Base-by-base conservation (phyloP, 2,113 vertebrate species). In the Parotia lawesii region DNA sequence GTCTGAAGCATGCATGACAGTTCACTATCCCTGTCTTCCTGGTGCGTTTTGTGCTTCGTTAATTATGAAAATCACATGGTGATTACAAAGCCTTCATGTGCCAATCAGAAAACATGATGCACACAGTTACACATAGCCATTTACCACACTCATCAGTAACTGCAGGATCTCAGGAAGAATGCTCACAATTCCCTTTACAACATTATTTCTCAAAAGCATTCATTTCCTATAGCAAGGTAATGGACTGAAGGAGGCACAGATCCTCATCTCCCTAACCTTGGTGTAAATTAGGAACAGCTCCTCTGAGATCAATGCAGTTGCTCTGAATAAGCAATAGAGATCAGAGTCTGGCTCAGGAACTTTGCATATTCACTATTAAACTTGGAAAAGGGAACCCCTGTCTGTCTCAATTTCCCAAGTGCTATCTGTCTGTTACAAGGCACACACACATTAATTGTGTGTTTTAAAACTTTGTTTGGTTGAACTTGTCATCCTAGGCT, bases 401-500 rank as follows among this genome's bases (percentile, higher is more conserved):
- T 92, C 96, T 96, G 90, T 96, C 92, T 95, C 92, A 92, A 78
- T 97, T 96, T 95, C 95, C 87, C 73, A 86, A 96, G 85, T 93
- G 91, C 85, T 94, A 94, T 95, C 95, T 94, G 95, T 95, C 93
- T 96, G 86, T 94, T 93, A 91, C 92, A 71, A 94, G 80, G 85
- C 95, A 85, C 83, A 85, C 1, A 7, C 81, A 78, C 75, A 92
- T 94, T 97, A 97, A 97, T 95, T 97, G 90, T 91, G 70, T 72
- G 82, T 94, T 95, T 95, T 95, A 96, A 91, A 87, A 89, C 73
- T 96, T 95, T 85, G 93, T 94, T 94, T 94, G 64, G 86, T 56
- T 81, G 97, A 96, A 95, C 91, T 93, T 96, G 97, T 97, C 96
- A 96, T 51, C 76, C 89, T 91, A 85, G 90, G 96, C 94, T 86